phyloP scores from a whole-genome alignment of 2,113 vertebrate species.

The Aythya baeri region DNA sequence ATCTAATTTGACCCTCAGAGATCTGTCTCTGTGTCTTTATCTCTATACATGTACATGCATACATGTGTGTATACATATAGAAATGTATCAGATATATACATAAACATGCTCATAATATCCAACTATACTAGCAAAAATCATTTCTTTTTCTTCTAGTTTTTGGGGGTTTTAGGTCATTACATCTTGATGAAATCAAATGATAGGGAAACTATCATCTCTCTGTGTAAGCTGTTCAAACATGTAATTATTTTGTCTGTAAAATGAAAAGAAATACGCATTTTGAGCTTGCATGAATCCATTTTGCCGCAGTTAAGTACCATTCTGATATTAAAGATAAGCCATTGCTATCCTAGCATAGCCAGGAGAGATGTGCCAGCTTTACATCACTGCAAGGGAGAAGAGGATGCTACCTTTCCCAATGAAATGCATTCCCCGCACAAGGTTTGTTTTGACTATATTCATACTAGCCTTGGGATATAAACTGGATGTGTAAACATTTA shows the following conservation, averaged over 20 bases:
- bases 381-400: background rate
- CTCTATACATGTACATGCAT: background rate
- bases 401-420: background rate
- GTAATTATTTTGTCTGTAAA: background rate
- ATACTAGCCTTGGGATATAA: background rate
- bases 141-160: background rate
- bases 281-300: background rate
- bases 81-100: background rate
- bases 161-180: fast-evolving
- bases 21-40: background rate
- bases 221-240: background rate
- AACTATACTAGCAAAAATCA: background rate
- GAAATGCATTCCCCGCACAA: background rate
- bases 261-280: background rate
- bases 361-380: background rate
- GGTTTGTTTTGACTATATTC: conserved; percentile 25
- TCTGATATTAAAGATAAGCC: background rate
- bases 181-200: background rate
- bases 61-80: no score
- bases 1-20: background rate
- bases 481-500: conserved; percentile 51
- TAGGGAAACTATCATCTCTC: background rate
- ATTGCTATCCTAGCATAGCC: background rate
- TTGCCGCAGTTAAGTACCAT: background rate
- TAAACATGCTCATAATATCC: background rate